phyloP scores from a whole-genome alignment of 2,797 vertebrate species.

The Ambastaia sidthimunki region DNA sequence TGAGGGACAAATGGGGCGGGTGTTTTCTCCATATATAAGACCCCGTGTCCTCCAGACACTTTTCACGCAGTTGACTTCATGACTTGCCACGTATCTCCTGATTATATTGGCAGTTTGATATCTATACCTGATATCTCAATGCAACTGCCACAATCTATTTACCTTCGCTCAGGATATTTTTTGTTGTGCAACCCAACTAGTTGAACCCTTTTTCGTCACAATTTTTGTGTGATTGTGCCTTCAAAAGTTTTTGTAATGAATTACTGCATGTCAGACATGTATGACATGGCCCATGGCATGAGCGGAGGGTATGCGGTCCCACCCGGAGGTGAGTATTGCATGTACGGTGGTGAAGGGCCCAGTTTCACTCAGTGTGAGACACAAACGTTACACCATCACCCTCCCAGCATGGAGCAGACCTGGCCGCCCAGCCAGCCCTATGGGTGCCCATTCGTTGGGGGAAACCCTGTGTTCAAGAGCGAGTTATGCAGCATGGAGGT shows the following conservation, averaged over 20 bases:
- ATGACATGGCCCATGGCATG: slow-evolving; percentile 83
- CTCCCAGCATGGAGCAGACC: slow-evolving; percentile 91
- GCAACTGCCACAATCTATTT: not conserved
- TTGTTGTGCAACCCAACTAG: too few relatives aligned
- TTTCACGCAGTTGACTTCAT: slow-evolving; percentile 37
- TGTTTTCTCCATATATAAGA: slow-evolving; percentile 74
- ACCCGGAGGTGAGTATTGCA: slow-evolving; percentile 84
- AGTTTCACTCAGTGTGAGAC: slow-evolving; percentile 82
- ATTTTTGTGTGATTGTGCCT: slow-evolving; percentile 23
- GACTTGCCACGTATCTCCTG: not conserved
- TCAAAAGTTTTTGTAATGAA: slow-evolving; percentile 78
- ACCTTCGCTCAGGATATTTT: not conserved
- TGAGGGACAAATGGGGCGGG: slow-evolving; percentile 71
- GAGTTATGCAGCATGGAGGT: slow-evolving; percentile 90
- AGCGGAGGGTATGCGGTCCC: slow-evolving; percentile 81
- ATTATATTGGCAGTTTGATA: slow-evolving; percentile 3
- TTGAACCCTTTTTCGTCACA: too few relatives aligned
- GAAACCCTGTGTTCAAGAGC: slow-evolving; percentile 81
- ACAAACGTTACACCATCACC: slow-evolving; percentile 84
- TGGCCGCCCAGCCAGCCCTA: slow-evolving; percentile 88
- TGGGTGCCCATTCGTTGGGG: slow-evolving; percentile 85
- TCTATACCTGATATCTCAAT: not conserved
- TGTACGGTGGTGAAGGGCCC: slow-evolving; percentile 85
- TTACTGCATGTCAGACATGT: slow-evolving; percentile 89
- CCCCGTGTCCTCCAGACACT: slow-evolving; percentile 70